Percentiles rank a stretch among this genome's conserved stretches.
These are phyloP conservation scores for Cecidostiba fungosa DNA, from an alignment of 2,888 invertebrate species.

Conservation along the genomic window DNA sequence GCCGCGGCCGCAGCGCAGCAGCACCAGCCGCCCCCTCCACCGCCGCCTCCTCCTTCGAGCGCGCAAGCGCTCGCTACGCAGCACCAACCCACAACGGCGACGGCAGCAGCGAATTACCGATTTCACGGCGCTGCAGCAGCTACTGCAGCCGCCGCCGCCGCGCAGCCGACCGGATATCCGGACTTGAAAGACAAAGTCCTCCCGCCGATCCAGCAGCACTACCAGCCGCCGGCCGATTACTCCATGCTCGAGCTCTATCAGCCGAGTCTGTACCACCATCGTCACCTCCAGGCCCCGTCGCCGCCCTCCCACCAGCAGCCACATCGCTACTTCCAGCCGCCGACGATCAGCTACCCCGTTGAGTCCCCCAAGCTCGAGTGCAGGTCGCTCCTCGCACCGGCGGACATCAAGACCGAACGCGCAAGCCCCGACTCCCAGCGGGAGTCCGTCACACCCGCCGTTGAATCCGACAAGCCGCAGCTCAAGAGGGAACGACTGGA, in stretches of 20 bases:
- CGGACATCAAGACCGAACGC: slow-evolving; percentile 77
- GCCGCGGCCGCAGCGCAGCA: slow-evolving; percentile 70
- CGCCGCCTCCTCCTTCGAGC: slow-evolving; percentile 66
- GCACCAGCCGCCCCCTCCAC: slow-evolving; percentile 72
- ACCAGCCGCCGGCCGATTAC: slow-evolving; percentile 50
- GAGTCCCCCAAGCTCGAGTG: slow-evolving; percentile 13
- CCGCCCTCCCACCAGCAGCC: background rate
- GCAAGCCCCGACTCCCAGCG: slow-evolving; percentile 74
- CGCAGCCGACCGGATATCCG: slow-evolving; percentile 66
- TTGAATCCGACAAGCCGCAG: slow-evolving; percentile 56
- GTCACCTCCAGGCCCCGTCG: no score
- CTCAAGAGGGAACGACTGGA: slow-evolving; percentile 32
- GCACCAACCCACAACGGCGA: slow-evolving; percentile 50
- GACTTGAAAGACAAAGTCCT: slow-evolving; percentile 59
- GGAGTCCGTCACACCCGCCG: slow-evolving; percentile 69
- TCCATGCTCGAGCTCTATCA: slow-evolving; percentile 66
- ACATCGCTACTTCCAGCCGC: slow-evolving; percentile 47
- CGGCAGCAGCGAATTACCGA: slow-evolving; percentile 56
- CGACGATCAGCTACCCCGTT: slow-evolving; percentile 3
- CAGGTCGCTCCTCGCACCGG: slow-evolving; percentile 74
- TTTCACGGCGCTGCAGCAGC: slow-evolving; percentile 56
- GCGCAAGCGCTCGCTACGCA: slow-evolving; percentile 48
- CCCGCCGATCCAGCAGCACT: slow-evolving; percentile 40
- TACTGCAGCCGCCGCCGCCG: slow-evolving; percentile 71
- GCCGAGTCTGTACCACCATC: slow-evolving; percentile 64